Evolutionary conservation across 2,797 vertebrate genomes (phyloP).

Genomic region (Xyrichtys novacula): DNA sequence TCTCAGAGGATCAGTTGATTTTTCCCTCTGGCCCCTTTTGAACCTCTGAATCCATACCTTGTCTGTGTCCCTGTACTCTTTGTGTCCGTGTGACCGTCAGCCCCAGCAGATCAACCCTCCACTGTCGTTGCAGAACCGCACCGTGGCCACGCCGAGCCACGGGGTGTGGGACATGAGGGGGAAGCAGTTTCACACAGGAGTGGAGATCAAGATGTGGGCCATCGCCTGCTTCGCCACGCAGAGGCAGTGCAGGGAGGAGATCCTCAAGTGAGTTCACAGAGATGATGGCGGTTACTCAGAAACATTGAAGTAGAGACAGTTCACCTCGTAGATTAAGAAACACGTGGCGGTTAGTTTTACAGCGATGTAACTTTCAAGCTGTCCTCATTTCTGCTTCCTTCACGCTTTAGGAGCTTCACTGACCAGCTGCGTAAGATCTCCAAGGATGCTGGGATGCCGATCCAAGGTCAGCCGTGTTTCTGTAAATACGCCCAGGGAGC

Average conservation of each 20-base stretch:
- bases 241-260: slow-evolving; percentile 97
- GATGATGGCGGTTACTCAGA: no score
- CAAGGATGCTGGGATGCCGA: slow-evolving; percentile 97
- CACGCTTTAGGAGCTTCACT: slow-evolving; percentile 78
- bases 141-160: slow-evolving; percentile 96
- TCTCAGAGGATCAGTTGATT: background rate
- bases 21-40: slow-evolving; percentile 14
- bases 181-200: slow-evolving; percentile 97
- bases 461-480: slow-evolving; percentile 98
- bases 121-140: slow-evolving; percentile 90
- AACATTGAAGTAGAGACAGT: no score
- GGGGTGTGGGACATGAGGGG: slow-evolving; percentile 99
- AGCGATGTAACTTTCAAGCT: no score
- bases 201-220: slow-evolving; percentile 99
- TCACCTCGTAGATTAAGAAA: no score
- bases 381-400: no score
- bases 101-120: slow-evolving; percentile 76
- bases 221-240: slow-evolving; percentile 98
- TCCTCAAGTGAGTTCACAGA: slow-evolving; percentile 92
- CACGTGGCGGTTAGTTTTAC: no score
- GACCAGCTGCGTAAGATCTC: slow-evolving; percentile 98
- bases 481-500: slow-evolving; percentile 98
- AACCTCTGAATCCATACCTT: slow-evolving; percentile 32
- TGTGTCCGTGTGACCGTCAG: slow-evolving; percentile 51
- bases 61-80: slow-evolving; percentile 44